Percentiles rank a stretch among this genome's conserved stretches.
phyloP scores from a whole-genome alignment of 2,113 vertebrate species.

The Menidia beryllina region DNA sequence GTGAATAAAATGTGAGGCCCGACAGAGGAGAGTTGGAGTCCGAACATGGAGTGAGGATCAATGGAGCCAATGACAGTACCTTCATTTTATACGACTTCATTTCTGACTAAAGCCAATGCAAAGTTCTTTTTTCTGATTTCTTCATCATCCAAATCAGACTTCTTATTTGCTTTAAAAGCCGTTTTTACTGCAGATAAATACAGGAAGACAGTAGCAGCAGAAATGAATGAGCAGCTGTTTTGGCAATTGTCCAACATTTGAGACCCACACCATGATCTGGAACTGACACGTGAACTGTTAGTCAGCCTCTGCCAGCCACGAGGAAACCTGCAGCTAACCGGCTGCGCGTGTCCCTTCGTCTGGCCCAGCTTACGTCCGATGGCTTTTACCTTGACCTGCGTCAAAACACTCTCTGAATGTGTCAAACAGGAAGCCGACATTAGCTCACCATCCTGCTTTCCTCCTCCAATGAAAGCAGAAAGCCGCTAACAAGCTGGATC shows the following conservation, averaged over 20 bases:
- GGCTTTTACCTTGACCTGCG: slow-evolving; percentile 64
- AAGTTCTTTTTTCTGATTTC: too few relatives aligned
- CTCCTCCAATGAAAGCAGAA: slow-evolving; percentile 70
- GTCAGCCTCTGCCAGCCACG: slow-evolving; percentile 14
- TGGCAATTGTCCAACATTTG: slow-evolving; percentile 28
- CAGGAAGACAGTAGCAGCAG: slow-evolving; percentile 27
- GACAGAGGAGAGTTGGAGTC: slow-evolving; percentile 39
- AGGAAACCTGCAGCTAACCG: slow-evolving; percentile 52
- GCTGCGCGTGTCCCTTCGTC: slow-evolving; percentile 38
- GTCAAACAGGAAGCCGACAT: slow-evolving; percentile 73
- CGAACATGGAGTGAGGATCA: slow-evolving; percentile 15
- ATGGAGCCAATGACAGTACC: slow-evolving; percentile 2
- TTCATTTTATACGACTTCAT: background rate
- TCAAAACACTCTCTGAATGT: slow-evolving; percentile 45
- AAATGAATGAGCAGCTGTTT: slow-evolving; percentile 31
- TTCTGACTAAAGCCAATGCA: background rate
- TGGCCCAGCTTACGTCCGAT: slow-evolving; percentile 27
- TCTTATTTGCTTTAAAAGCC: too few relatives aligned
- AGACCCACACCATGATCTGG: slow-evolving; percentile 37
- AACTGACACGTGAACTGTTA: slow-evolving; percentile 27
- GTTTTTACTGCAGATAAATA: background rate
- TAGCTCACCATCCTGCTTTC: slow-evolving; percentile 64
- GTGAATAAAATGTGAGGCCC: slow-evolving; percentile 62
- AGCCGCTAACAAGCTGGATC: slow-evolving; percentile 60
- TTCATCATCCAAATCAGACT: background rate